Evolutionary conservation across 2,888 invertebrate species (phyloP), one percentile per base, ranked within the genome.

Genomic region (Agrotis ipsilon): DNA sequence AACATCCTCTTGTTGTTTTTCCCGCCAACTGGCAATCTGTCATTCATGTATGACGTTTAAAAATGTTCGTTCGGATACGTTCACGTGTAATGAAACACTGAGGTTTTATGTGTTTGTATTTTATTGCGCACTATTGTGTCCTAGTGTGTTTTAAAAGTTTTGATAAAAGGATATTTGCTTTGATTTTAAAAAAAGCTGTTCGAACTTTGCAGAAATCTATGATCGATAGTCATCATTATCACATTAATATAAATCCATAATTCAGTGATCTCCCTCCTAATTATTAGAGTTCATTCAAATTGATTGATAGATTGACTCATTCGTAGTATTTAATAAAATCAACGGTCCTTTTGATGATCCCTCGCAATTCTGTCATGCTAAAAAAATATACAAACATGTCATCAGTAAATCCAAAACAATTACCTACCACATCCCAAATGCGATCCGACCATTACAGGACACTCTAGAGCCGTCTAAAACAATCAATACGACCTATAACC

Each of bases 1-100:
- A 67, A 69, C 69, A 62, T 55, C 67, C 60, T 60, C 46, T 55
- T 61, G 61, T 57, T 46, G 46, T 66, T 72, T 73, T 72, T 49
- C 63, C 65, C 75, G 75, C 78, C 80, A 80, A 78, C 73, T 27
- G 57, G 72, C 76, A 54, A 86, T 86, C 82, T 76, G 86, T 86
- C 86, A 86, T 85, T 80, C 78, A 49, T 39, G 62, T 72, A 77
- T 84, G 84, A 86, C 85, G 73, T 83, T 83, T 76, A 80, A 79
- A 81, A 82, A 81, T 80, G 74, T 75, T 63, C 75, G 84, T 78
- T 72, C 74, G 72, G 82, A 76, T 73, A 80, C 66, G 66, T 66
- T 72, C 75, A 77, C 65, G 48, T 57, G 70, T 72, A 79, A 82
- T 69, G 58, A 72, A 67, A 72, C 27, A 65, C 64, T 57, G 64